Percentiles rank a stretch among this genome's conserved stretches.
Evolutionary conservation across 2,797 vertebrate species (phyloP).

Genomic region (Cirrhinus mrigala): DNA sequence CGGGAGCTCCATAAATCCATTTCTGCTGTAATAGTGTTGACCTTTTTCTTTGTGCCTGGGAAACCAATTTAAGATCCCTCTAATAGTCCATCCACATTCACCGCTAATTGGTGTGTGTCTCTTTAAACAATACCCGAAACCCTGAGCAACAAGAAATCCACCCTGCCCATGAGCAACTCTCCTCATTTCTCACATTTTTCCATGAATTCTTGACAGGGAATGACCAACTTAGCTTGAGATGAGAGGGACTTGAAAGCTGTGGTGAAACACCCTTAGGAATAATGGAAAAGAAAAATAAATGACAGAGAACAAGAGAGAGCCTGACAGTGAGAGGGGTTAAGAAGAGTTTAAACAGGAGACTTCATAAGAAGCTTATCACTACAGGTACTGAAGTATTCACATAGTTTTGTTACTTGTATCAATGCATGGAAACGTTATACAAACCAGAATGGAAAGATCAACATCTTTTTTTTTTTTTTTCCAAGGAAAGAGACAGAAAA

Average conservation of each 20-base stretch:
- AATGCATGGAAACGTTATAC: conserved; percentile 14
- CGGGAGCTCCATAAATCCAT: neutral
- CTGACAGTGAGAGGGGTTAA: conserved; percentile 7
- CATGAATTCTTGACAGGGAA: conserved; percentile 33
- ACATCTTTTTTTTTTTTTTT: conserved; percentile 32
- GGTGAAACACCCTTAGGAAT: conserved; percentile 14
- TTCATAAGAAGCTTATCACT: conserved; percentile 48
- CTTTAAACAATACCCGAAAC: conserved; percentile 28
- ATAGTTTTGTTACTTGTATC: conserved; percentile 14
- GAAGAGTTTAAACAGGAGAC: conserved; percentile 22
- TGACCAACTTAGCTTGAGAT: conserved; percentile 46
- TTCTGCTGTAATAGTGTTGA: conserved; percentile 4
- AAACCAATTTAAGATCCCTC: conserved; percentile 30
- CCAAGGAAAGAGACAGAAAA: conserved; percentile 17
- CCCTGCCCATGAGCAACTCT: conserved; percentile 69
- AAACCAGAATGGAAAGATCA: conserved; percentile 36
- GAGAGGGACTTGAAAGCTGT: conserved; percentile 33
- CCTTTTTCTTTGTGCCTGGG: conserved; percentile 17
- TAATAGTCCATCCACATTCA: conserved; percentile 23
- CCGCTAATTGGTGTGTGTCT: neutral
- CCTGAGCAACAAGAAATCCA: conserved; percentile 41
- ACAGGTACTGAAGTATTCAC: conserved; percentile 22
- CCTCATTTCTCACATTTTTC: conserved; percentile 64
- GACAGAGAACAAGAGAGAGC: conserved; percentile 8
- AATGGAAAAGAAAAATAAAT: neutral